Evolutionary conservation across 1,140 invertebrate genomes (phyloP).

Genomic region (Aphis gossypii): DNA sequence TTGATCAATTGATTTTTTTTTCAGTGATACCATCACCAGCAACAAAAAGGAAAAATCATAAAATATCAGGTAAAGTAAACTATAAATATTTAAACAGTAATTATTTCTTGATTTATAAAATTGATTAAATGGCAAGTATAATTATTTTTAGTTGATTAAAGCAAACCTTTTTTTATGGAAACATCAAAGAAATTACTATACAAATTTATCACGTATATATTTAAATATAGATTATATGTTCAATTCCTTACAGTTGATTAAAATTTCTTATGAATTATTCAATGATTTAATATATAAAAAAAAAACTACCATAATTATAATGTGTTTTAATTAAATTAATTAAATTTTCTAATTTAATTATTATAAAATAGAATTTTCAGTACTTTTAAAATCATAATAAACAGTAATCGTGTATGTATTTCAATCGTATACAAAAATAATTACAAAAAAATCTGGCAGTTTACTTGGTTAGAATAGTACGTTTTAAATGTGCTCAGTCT

Average conservation of each 20-base stretch:
- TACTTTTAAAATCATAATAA: too few relatives aligned
- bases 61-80: slow-evolving; percentile 28
- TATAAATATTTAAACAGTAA: slow-evolving; percentile 23
- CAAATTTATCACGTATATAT: not conserved
- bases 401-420: not conserved
- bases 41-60: not conserved
- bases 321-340: not conserved
- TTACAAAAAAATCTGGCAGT: not conserved
- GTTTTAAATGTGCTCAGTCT: not conserved
- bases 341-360: not conserved
- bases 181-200: not conserved
- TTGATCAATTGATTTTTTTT: not conserved
- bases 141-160: not conserved
- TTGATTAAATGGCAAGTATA: not conserved
- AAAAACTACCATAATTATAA: not conserved
- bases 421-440: not conserved
- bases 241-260: not conserved
- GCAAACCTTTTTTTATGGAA: not conserved
- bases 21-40: slow-evolving; percentile 15
- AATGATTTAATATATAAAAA: not conserved
- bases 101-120: not conserved
- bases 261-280: not conserved
- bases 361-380: too few relatives aligned
- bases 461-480: not conserved
- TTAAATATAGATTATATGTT: not conserved